A percentile compares a stretch with the other conserved stretches of the same genome.
Conservation (phyloP, 2,888 invertebrate species). For the Flabesymbios commensalis region DNA sequence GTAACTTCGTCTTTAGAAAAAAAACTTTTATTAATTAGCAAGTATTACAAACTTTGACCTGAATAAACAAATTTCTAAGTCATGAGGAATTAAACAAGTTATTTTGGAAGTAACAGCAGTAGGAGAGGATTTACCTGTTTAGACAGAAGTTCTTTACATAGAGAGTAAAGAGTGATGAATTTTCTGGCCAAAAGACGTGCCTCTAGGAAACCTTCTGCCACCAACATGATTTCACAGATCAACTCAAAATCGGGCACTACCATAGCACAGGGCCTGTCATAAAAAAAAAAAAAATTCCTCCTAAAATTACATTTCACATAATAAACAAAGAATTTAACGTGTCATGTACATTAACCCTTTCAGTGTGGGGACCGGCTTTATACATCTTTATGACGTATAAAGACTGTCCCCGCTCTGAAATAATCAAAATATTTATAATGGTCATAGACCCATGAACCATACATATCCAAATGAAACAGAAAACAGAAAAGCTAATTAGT, state of each 20-base stretch:
- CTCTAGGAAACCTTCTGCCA: constrained; percentile 96
- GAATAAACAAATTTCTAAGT: no score
- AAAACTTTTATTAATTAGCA: constrained; percentile 19
- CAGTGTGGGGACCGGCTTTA: no score
- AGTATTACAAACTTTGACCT: no score
- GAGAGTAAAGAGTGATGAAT: constrained; percentile 91
- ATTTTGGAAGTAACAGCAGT: background rate
- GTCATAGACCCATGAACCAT: no score
- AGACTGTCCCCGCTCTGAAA: no score
- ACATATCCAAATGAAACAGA: no score
- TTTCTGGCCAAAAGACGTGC: constrained; percentile 90
- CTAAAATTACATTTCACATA: background rate
- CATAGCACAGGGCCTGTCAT: constrained; percentile 96
- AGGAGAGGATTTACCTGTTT: constrained; percentile 65
- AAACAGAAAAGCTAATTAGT: no score
- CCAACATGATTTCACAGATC: constrained; percentile 97
- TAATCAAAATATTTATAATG: no score
- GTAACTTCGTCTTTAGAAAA: background rate
- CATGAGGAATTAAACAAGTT: background rate
- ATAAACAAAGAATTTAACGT: background rate
- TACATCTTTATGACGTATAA: no score
- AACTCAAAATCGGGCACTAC: constrained; percentile 96
- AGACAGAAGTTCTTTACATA: constrained; percentile 90
- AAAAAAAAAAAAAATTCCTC: constrained; percentile 58
- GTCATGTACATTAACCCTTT: no score